Conservation (phyloP, 2,113 vertebrate genomes). For the Phodopus roborovskii region DNA sequence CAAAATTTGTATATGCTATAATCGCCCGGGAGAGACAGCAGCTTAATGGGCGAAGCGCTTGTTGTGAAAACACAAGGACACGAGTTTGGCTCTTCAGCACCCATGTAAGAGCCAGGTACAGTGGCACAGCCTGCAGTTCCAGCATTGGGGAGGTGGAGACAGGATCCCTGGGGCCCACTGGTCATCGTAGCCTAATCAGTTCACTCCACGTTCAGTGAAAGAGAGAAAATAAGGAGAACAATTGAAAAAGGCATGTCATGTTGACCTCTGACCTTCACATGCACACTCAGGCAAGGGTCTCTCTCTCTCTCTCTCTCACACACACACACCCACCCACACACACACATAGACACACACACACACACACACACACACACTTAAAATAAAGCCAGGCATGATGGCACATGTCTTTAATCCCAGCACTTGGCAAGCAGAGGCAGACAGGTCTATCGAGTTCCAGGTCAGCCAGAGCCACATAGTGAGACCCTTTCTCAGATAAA, state of each 20-base stretch:
- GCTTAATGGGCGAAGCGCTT: not conserved
- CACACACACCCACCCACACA: not conserved
- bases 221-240: not conserved
- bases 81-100: not conserved
- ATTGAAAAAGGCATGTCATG: not conserved
- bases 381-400: not conserved
- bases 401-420: not conserved
- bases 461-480: not conserved
- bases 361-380: not conserved
- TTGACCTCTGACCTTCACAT: not conserved
- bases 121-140: not conserved
- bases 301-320: not conserved
- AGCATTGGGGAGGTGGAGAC: not conserved
- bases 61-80: too few relatives aligned
- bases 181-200: not conserved
- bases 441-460: not conserved
- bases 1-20: not conserved
- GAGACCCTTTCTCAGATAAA: not conserved
- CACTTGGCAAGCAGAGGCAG: not conserved
- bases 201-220: not conserved
- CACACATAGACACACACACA: not conserved
- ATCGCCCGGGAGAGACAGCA: not conserved
- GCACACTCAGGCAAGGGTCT: not conserved
- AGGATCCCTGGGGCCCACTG: not conserved
- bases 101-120: not conserved